Evolutionary conservation across 2,797 vertebrate genomes (phyloP).

Genomic region (Triplophysa yarkandensis): DNA sequence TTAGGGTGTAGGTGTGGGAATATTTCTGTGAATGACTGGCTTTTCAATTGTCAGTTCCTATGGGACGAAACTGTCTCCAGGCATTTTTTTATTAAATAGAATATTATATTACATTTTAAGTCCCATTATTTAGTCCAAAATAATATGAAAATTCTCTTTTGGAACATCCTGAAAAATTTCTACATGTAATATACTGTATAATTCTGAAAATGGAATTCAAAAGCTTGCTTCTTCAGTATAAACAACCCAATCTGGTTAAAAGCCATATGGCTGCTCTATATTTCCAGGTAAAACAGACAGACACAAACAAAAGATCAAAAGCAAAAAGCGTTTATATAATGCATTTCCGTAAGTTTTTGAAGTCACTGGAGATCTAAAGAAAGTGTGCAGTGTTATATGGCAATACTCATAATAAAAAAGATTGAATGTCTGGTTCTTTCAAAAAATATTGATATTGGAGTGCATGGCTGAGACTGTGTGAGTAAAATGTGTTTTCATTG

Average conservation of each 20-base stretch:
- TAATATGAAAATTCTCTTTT: not conserved
- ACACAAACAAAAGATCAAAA: not conserved
- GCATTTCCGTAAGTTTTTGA: constrained; percentile 10
- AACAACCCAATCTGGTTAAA: constrained; percentile 10
- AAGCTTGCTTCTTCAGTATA: constrained; percentile 6
- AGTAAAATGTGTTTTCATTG: constrained; percentile 19
- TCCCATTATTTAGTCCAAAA: not conserved
- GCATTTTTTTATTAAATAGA: no score
- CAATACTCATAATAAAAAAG: constrained; percentile 4
- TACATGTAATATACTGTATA: not conserved
- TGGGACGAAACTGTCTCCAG: not conserved
- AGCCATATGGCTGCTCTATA: constrained; percentile 21
- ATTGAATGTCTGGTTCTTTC: constrained; percentile 44
- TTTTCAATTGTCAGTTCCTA: not conserved
- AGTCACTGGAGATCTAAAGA: constrained; percentile 19
- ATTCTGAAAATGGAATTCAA: no score
- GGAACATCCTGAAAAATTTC: not conserved
- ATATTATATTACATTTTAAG: no score
- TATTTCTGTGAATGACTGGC: constrained; percentile 8
- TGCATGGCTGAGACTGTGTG: constrained; percentile 24
- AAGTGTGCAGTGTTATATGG: constrained; percentile 15
- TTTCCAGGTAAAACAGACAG: not conserved
- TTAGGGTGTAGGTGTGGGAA: not conserved
- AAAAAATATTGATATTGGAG: not conserved
- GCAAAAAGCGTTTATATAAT: not conserved